Evolutionary conservation across 2,113 vertebrate species (phyloP).

Genomic region (Nettapus auritus): DNA sequence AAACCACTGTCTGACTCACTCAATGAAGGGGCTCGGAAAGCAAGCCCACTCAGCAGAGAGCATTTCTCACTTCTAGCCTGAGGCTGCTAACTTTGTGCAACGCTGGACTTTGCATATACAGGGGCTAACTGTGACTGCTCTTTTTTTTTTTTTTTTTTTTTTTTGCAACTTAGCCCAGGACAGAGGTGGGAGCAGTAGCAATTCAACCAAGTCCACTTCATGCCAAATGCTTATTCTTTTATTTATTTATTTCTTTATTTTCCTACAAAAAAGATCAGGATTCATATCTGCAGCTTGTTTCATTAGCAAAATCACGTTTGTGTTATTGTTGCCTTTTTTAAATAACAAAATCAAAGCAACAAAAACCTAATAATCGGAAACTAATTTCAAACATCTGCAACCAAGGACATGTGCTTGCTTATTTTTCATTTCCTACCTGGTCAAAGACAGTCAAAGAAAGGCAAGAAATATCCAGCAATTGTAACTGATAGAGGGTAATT

Average conservation of each 20-base stretch:
- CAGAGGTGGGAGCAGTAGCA: background rate
- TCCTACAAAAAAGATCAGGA: background rate
- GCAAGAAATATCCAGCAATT: background rate
- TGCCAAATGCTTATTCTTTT: background rate
- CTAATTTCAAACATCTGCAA: background rate
- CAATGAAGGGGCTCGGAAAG: background rate
- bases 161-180: background rate
- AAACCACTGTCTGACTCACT: background rate
- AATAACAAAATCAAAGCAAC: background rate
- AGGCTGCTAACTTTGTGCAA: background rate
- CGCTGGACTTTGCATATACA: accelerated
- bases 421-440: background rate
- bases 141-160: background rate
- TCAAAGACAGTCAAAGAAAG: background rate
- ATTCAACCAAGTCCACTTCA: background rate
- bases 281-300: background rate
- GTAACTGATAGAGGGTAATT: background rate
- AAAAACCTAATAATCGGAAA: background rate
- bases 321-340: no score
- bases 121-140: background rate
- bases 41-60: background rate
- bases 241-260: background rate
- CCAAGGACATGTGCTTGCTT: background rate
- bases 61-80: background rate
- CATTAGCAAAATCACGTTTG: accelerated